Base-by-base conservation (phyloP, 1,140 invertebrate species). In the Sinella curviseta region DNA sequence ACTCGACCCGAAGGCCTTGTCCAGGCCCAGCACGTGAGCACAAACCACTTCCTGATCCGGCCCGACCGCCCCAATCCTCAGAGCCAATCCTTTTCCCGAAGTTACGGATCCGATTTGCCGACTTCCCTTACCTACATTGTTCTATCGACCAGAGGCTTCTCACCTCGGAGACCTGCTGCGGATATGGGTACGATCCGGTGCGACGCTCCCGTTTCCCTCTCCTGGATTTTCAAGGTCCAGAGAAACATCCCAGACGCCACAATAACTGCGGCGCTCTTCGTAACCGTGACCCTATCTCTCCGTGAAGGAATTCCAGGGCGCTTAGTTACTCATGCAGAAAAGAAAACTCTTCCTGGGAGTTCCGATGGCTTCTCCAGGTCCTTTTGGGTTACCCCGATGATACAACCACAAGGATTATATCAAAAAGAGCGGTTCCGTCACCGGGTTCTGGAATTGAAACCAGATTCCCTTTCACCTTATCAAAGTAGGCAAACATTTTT, bases 101-200 rank as follows among this genome's bases (percentile, higher is more conserved):
- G n/a, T n/a, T 93, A 94, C 91, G 91, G 91, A 93, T 93, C 92
- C 87, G 91, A 89, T 91, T 93, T 93, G 90, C 89, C 90, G 90
- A 93, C 91, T 93, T 93, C 91, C 92, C 92, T 94, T 94, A 93
- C 90, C 92, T 93, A 93, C 92, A 93, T 94, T 94, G 90, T 89
- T 93, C 92, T 92, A 93, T 93, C 91, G 85, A 93, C 92, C 92
- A 94, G 92, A 94, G 93, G 92, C 92, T 94, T 88, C 91, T 92
- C 89, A 93, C 92, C 93, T 94, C 92, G 92, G 92, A 94, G 92
- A 94, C 92, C 92, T 92, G 92, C 90, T 94, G 92, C 92, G 91
- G 92, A 91, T 93, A 93, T 92, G 89, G 90, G 91, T 92, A 93
- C 91, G 91, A 91, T 85, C 87, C 70, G 86, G 85, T 83, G 84